Conservation (phyloP, 2,113 vertebrate species). For the Istiophorus platypterus region DNA sequence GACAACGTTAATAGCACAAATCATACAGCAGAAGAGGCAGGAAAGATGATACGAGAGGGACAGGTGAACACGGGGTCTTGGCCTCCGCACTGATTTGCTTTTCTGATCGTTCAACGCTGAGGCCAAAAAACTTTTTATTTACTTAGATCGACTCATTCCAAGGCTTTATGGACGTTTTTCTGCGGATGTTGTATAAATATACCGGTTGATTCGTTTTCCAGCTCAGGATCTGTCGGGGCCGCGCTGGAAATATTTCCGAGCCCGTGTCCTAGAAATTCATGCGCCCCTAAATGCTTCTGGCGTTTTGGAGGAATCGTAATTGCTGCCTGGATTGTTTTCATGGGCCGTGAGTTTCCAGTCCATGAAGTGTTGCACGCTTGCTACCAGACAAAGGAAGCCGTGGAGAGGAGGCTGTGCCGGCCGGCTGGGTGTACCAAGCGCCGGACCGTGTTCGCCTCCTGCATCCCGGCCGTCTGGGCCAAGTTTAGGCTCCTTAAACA, state of each 20-base stretch:
- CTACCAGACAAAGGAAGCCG: background rate
- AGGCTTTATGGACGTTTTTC: background rate
- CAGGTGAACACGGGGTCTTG: background rate
- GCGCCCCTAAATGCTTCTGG: background rate
- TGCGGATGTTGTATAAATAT: background rate
- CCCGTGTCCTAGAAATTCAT: background rate
- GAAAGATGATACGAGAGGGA: background rate
- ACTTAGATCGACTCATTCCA: background rate
- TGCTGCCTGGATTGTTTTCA: background rate
- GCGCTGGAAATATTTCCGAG: background rate
- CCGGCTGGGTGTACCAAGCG: no score
- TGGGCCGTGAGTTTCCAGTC: background rate
- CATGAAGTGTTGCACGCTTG: background rate
- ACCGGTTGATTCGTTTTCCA: background rate
- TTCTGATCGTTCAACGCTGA: background rate
- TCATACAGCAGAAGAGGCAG: background rate
- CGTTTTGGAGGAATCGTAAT: background rate
- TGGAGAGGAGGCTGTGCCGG: background rate
- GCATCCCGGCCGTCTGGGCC: background rate
- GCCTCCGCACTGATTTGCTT: background rate
- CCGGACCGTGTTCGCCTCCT: background rate
- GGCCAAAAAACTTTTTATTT: background rate
- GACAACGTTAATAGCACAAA: background rate
- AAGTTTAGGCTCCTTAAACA: background rate
- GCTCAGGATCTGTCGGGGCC: background rate